Percentiles rank a stretch among this genome's conserved stretches.
phyloP scores from a whole-genome alignment of 1,140 invertebrate species.

The Zophobas atratus region DNA sequence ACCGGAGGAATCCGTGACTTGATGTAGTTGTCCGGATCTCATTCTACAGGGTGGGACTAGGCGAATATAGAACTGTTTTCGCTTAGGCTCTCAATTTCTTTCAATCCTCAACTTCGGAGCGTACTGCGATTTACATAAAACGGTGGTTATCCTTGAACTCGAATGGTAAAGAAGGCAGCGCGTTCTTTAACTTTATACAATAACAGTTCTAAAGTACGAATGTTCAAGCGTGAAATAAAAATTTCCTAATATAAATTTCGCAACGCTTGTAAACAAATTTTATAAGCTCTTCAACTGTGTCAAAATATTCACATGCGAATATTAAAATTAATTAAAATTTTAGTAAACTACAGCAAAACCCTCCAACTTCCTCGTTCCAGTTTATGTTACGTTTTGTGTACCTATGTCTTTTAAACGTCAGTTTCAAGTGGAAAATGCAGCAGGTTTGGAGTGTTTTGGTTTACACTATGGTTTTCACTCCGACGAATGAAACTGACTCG shows the following conservation, averaged over 20 bases:
- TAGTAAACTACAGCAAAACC: background rate
- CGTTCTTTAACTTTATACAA: too few species aligned
- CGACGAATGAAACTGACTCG: background rate
- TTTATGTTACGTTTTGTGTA: background rate
- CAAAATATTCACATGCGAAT: background rate
- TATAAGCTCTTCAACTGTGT: background rate
- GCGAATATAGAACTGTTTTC: conserved; percentile 11
- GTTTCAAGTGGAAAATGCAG: background rate
- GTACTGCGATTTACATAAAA: conserved; percentile 10
- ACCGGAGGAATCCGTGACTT: conserved; percentile 34
- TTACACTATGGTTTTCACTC: background rate
- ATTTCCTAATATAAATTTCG: background rate
- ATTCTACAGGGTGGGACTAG: conserved; percentile 13
- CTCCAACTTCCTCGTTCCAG: background rate
- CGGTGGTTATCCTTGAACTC: background rate
- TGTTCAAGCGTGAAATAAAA: too few species aligned
- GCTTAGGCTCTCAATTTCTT: conserved; percentile 18
- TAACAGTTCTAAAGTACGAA: too few species aligned
- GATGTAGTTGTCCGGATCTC: conserved; percentile 22
- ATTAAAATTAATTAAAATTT: conserved; percentile 16
- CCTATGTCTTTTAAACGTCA: background rate
- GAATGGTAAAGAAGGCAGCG: conserved; percentile 2
- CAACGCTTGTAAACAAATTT: background rate
- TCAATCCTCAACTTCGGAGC: conserved; percentile 7
- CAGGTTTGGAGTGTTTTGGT: background rate